These are phyloP conservation scores for Pogoniulus pusillus DNA, from an alignment of 2,797 vertebrate genomes.

Conservation along the genomic window DNA sequence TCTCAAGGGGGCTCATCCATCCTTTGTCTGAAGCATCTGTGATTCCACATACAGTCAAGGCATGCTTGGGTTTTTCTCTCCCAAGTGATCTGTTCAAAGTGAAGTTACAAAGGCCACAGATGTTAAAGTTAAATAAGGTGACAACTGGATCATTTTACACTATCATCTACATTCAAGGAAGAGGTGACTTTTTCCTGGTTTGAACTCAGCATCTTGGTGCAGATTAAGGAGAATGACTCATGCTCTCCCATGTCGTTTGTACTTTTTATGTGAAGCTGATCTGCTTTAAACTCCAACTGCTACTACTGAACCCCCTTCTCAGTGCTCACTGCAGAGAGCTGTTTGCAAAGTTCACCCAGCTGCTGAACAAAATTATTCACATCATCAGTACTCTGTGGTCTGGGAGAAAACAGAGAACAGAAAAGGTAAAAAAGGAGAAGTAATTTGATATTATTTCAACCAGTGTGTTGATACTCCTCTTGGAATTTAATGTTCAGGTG, in stretches of 20 bases:
- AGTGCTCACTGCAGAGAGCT: not conserved
- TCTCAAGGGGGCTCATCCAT: not conserved
- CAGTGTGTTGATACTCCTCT: not conserved
- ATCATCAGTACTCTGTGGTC: not conserved
- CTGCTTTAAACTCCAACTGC: not conserved
- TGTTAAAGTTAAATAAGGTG: not conserved
- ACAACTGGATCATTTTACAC: not conserved
- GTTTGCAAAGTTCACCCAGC: not conserved
- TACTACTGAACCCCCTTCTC: not conserved
- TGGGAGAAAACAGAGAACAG: not conserved
- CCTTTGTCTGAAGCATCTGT: not conserved
- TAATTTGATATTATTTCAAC: not conserved
- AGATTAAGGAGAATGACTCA: constrained; percentile 33
- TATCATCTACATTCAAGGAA: not conserved
- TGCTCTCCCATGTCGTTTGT: not conserved
- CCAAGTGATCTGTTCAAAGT: constrained; percentile 4
- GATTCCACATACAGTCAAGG: not conserved
- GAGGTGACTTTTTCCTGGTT: not conserved
- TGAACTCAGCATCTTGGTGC: not conserved
- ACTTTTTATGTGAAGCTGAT: not conserved
- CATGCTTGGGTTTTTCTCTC: not conserved
- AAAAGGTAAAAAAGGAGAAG: not conserved
- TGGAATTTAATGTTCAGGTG: constrained; percentile 41
- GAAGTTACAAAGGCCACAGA: not conserved
- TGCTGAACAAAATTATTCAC: not conserved